phyloP scores from a whole-genome alignment of 1,140 invertebrate genomes.

The Cepaea nemoralis region DNA sequence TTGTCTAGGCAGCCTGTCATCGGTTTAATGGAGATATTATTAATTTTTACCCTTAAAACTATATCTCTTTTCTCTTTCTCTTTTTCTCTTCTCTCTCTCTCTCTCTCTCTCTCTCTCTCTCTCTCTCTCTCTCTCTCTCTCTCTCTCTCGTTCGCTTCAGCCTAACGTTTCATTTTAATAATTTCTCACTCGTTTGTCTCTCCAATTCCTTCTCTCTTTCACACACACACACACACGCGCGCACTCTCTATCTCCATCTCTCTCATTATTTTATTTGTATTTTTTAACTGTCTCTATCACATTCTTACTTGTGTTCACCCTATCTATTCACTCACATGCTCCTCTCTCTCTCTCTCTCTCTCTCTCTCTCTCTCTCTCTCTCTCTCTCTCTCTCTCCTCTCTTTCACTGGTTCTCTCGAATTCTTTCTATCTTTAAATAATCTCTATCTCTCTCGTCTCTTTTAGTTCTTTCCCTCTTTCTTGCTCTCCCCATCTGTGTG shows the following conservation, averaged over 20 bases:
- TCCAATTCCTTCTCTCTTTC: not conserved
- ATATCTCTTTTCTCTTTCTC: constrained; percentile 12
- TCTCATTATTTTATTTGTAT: not conserved
- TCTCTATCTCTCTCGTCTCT: not conserved
- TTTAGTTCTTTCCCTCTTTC: not conserved
- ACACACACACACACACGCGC: not conserved
- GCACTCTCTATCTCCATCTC: not conserved
- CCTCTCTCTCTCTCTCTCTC: not conserved
- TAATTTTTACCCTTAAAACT: too few species aligned
- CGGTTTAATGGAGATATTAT: too few species aligned
- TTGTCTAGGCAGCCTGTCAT: too few species aligned
- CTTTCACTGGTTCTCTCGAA: not conserved
- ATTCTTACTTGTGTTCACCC: not conserved
- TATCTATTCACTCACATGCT: not conserved
- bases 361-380: not conserved
- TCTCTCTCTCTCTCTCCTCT: not conserved
- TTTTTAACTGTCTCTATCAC: not conserved
- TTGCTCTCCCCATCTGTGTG: not conserved
- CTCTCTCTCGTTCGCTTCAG: not conserved
- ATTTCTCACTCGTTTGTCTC: not conserved
- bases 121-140: constrained; percentile 1
- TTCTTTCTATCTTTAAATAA: too few species aligned
- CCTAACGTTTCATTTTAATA: too few species aligned
- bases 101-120: constrained; percentile 1
- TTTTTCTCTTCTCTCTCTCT: not conserved